Evolutionary conservation across 1,140 invertebrate genomes (phyloP), one percentile per base, ranked within the genome.

Genomic region (Delia radicum): DNA sequence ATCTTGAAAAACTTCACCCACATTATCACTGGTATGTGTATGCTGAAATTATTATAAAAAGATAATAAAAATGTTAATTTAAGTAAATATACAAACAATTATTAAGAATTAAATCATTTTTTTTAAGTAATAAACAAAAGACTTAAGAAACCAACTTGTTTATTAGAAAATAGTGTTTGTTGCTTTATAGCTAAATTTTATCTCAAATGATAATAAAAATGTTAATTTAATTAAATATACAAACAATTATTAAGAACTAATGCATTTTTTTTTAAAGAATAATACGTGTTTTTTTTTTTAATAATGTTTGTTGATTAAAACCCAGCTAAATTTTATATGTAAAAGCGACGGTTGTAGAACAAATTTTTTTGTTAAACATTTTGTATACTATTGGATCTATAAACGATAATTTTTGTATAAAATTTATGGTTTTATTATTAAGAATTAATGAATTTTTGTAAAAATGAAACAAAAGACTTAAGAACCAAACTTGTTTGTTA

Each of bases 1-100:
- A 86, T 97, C 95, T 83, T 97, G 95, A 87, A 95, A 97, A 21
- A 94, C 90, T 74, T 95, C 92, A 28, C 95, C 95, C 74, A 96
- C 89, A 77, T 94, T 90, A 75, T 90, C 87, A 75, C 87, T 89
- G 62, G 89, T 87, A 42, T 87, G 85, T 26, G 83, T 85, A 79
- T 87, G 87, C 90, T 93, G 86, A 12, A 88, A 88, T 37, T 76
- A 69, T 48, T n/a, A 79, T 26, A 37, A 74, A 72, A 73, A 73
- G 12, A 48, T 74, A 33, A 61, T 21, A 18, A 18, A 37, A 55
- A 24, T 21, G 2, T 24, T 55, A 4, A 55, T 21, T 7, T 55
- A 21, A 21, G 5, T n/a, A 69, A 48, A 76, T 6, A 65, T 74
- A 67, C 48, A 76, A 73, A 31, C 33, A 72, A 48, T 15, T 46